A percentile compares a stretch with the other conserved stretches of the same genome.
These are phyloP conservation scores for Melinopterus prodromus DNA, from an alignment of 2,888 invertebrate species.

Conservation along the genomic window DNA sequence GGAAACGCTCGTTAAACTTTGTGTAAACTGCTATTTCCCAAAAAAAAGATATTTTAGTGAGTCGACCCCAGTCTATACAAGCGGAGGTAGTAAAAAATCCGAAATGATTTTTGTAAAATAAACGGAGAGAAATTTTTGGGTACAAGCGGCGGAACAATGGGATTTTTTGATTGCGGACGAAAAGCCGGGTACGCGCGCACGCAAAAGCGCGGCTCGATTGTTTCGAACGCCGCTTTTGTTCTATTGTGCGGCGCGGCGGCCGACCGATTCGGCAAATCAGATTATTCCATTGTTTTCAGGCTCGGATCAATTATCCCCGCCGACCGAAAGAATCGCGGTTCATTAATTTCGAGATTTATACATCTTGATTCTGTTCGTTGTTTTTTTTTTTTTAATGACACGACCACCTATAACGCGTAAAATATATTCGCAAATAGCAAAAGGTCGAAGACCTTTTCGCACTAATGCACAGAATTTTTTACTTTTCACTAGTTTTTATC, in stretches of 20 bases:
- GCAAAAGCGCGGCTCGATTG: neutral
- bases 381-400: neutral
- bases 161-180: neutral
- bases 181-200: neutral
- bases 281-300: constrained; percentile 24
- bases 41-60: constrained; percentile 5
- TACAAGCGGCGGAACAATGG: neutral
- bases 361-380: constrained; percentile 7
- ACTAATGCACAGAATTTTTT: neutral
- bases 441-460: neutral
- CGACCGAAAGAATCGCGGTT: constrained; percentile 14
- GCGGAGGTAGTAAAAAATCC: constrained; percentile 7
- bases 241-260: neutral
- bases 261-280: constrained; percentile 20
- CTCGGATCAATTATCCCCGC: neutral
- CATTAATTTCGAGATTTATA: constrained; percentile 23
- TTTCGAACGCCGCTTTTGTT: neutral
- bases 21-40: neutral
- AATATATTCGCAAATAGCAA: neutral
- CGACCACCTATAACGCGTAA: constrained; percentile 18
- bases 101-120: no score
- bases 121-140: neutral
- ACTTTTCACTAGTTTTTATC: no score
- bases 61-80: neutral
- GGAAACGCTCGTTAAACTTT: neutral